Evolutionary conservation across 1,140 invertebrate species (phyloP), one percentile per base, ranked within the genome.

Genomic region (Heliconius congener): DNA sequence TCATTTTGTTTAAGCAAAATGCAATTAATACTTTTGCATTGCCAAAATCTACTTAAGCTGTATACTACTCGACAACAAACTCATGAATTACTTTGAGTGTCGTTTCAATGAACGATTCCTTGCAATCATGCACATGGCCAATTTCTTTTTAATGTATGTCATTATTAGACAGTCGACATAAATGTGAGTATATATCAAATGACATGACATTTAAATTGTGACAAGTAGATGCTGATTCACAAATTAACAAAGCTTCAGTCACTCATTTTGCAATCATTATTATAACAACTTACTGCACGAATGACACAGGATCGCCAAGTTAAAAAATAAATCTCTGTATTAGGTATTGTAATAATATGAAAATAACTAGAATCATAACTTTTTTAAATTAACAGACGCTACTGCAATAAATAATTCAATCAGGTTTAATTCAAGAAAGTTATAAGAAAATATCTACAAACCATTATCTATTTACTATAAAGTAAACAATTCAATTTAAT

Each of bases 291-390:
- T 85, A 85, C 83, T 86, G 83, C 82, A 82, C 77, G 72, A 80
- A 83, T 85, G 84, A 86, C 84, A 88, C 84, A 84, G 83, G 86
- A 83, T 83, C 83, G 84, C 83, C 85, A 86, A 85, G 76, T 85
- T 80, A 81, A 83, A 86, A 83, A 84, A 87, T 83, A 83, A 82
- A 85, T 78, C 71, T 70, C 76, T 74, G 50, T 81, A 85, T 83
- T 86, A 86, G 81, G 46, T 99, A 94, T 86, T 85, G 71, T 16
- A 74, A 55, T 37, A 52, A 19, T 60, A 16, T 71, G 39, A 66
- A 27, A 27, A 30, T 3, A 66, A 27, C n/a, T 30, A 66, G 4
- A 66, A 66, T 66, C 8, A 16, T 66, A 16, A 23, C 23, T 13
- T 23, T n/a, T 57, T 57, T 46, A 16, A 27, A 3, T 13, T 27